Evolutionary conservation across 2,113 vertebrate genomes (phyloP), one percentile per base, ranked within the genome.

Genomic region (Melanostigma gelatinosum): DNA sequence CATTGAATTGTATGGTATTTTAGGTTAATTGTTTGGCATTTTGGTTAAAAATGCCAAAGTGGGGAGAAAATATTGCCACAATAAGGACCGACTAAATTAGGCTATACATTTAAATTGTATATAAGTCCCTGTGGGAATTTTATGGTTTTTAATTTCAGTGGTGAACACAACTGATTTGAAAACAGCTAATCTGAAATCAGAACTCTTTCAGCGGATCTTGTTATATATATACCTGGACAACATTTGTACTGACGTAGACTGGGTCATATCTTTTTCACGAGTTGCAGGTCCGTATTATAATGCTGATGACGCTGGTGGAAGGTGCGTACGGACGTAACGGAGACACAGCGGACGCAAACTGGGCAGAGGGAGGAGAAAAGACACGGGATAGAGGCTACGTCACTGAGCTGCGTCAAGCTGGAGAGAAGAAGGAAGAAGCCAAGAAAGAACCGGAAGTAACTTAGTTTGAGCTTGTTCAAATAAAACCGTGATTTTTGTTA

Each of bases 271-370:
- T 82, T 80, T 64, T 87, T 81, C 77, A 68, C 58, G 71, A 85
- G 84, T 90, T 87, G 82, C 82, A 75, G 85, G 60, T 67, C 83
- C 74, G 61, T 46, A 50, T 85, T 88, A 69, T 80, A 83, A 91
- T 79, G 75, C 80, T 65, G 93, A 91, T 94, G 93, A 95, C 93
- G 93, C 74, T 27, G 1, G 85, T 87, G 70, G 84, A 85, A 74
- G 88, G 65, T 68, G 90, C 85, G 87, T 69, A 57, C 67, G 65
- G 89, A 95, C 94, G 94, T 94, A 94, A 94, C 91, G 87, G 91
- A 94, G 92, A 89, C 85, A 89, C 85, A 91, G 85, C 76, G 73
- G 90, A 94, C 93, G 93, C 89, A 91, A 88, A 83, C 50, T 75
- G 87, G 75, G 70, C 86, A 87, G 90, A 87, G 91, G 92, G 87